Conservation (phyloP, 2,113 vertebrate genomes). For the Pelodiscus sinensis region DNA sequence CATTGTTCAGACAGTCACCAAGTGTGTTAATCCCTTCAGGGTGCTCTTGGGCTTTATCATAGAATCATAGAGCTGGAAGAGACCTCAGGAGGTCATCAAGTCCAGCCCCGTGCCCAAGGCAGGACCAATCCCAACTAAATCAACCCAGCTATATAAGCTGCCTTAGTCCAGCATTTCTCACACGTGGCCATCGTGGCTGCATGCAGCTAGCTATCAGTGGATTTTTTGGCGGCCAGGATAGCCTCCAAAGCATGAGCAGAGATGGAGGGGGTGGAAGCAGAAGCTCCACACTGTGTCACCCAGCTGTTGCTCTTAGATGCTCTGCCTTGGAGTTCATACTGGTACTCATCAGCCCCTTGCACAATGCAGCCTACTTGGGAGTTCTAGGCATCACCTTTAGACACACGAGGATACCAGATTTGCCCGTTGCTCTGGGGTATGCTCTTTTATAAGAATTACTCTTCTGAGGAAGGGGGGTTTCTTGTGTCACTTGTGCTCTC, state of each 20-base stretch:
- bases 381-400: not conserved
- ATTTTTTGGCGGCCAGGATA: not conserved
- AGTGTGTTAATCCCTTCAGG: not conserved
- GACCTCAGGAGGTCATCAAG: no score
- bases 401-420: not conserved
- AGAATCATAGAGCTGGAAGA: no score
- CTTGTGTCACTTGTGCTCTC: no score
- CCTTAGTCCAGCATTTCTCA: not conserved
- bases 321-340: no score
- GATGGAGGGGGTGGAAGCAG: not conserved
- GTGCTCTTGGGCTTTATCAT: not conserved
- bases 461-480: no score
- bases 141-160: not conserved
- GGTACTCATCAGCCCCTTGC: not conserved
- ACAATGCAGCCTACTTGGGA: not conserved
- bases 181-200: not conserved
- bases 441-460: no score
- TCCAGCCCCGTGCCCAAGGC: no score
- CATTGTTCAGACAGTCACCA: not conserved
- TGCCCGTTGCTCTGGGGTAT: no score
- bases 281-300: not conserved
- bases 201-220: no score
- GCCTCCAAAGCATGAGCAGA: not conserved
- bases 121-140: no score
- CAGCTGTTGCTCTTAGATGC: no score